Evolutionary conservation across 2,888 invertebrate species (phyloP).

Genomic region (Himalopsyche japonica): DNA sequence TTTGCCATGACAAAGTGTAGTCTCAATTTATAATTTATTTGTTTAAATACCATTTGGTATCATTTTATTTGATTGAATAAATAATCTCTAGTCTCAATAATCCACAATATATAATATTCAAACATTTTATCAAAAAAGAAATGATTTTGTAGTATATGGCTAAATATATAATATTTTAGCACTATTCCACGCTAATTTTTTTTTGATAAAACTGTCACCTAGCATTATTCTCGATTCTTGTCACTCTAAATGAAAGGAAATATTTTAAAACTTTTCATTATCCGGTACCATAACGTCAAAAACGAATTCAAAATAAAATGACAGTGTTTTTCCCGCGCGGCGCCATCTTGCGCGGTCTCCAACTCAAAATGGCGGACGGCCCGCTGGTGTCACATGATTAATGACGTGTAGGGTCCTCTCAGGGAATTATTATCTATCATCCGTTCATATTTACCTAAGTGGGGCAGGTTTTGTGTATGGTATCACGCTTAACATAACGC

Average conservation of each 20-base stretch:
- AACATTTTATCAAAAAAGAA: too few relatives aligned
- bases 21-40: too few relatives aligned
- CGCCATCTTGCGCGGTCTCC: background rate
- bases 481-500: background rate
- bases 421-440: conserved; percentile 17
- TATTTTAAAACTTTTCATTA: background rate
- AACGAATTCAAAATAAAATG: background rate
- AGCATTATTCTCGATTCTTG: background rate
- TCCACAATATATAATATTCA: too few relatives aligned
- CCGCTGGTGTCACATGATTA: conserved; percentile 15
- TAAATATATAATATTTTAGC: too few relatives aligned
- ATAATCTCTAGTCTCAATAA: too few relatives aligned
- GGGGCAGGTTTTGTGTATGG: background rate
- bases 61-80: too few relatives aligned
- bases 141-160: too few relatives aligned
- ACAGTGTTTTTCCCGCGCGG: background rate
- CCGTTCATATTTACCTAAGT: conserved; percentile 20
- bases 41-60: too few relatives aligned
- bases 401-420: conserved; percentile 4
- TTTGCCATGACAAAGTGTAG: too few relatives aligned
- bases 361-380: conserved; percentile 1
- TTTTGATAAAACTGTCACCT: too few relatives aligned
- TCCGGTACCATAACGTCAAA: background rate
- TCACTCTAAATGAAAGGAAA: background rate
- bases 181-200: too few relatives aligned